Conservation (phyloP, 1,140 invertebrate species). For the Dermatophagoides farinae region DNA sequence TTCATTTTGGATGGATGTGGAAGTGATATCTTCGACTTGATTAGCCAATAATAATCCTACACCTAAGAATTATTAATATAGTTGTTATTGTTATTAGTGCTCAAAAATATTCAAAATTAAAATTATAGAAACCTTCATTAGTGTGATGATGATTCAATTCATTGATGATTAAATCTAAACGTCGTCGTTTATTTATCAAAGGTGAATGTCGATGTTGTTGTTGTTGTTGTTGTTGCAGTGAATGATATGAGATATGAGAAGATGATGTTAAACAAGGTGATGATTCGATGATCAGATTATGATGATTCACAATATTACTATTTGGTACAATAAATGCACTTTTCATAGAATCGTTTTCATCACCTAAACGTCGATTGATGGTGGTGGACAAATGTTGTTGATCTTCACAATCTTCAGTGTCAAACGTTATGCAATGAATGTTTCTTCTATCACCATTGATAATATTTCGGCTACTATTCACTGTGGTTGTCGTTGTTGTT, state of each 20-base stretch:
- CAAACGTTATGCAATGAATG: too few species aligned
- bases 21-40: slow-evolving; percentile 2
- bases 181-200: slow-evolving; percentile 1
- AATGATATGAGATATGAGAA: neutral
- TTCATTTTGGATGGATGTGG: neutral
- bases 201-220: neutral
- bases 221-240: neutral
- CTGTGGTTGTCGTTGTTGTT: too few species aligned
- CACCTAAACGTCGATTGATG: too few species aligned
- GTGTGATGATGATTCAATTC: neutral
- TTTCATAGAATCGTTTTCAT: too few species aligned
- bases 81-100: too few species aligned
- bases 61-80: too few species aligned
- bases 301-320: neutral
- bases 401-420: too few species aligned
- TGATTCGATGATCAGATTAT: neutral
- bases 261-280: neutral
- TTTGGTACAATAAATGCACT: slow-evolving; percentile 1
- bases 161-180: neutral
- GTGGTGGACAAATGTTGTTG: too few species aligned
- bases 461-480: too few species aligned
- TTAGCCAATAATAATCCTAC: neutral
- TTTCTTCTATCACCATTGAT: too few species aligned
- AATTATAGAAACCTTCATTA: neutral
- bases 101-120: too few species aligned